phyloP scores from a whole-genome alignment of 1,140 invertebrate genomes.

The Caenorhabditis tropicalis region DNA sequence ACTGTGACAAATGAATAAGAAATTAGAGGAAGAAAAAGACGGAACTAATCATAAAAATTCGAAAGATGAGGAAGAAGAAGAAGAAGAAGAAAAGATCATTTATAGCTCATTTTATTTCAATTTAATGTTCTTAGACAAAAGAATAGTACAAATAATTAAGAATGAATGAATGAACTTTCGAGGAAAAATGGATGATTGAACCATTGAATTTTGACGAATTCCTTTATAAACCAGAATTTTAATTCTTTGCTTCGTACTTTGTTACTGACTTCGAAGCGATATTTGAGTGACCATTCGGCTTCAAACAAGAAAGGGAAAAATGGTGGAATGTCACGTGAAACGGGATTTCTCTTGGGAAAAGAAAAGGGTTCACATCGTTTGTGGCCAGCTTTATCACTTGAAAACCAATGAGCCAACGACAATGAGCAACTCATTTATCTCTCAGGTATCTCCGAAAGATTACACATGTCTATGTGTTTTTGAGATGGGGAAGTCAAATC shows the following conservation, averaged over 20 bases:
- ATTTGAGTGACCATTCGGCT: background rate
- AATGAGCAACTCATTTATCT: background rate
- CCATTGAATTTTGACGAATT: too few species aligned
- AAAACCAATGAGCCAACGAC: slow-evolving; percentile 29
- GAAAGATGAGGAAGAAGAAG: background rate
- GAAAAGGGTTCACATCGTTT: slow-evolving; percentile 3
- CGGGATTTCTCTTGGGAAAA: background rate
- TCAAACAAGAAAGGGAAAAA: background rate
- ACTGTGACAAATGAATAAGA: background rate
- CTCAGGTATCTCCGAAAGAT: background rate
- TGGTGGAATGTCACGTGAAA: background rate
- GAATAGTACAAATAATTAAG: background rate
- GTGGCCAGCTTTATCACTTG: slow-evolving; percentile 37
- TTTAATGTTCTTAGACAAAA: background rate
- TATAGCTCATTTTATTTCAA: background rate
- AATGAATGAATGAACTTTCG: too few species aligned
- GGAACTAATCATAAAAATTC: background rate
- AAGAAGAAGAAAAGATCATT: background rate
- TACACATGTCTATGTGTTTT: background rate
- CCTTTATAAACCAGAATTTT: too few species aligned
- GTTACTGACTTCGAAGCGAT: too few species aligned
- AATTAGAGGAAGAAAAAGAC: background rate
- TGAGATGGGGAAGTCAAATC: background rate
- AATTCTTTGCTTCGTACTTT: too few species aligned
- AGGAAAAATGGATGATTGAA: too few species aligned